Percentiles rank a stretch among this genome's conserved stretches.
Evolutionary conservation across 2,113 vertebrate genomes (phyloP).

Genomic region (Danionella cerebrum): DNA sequence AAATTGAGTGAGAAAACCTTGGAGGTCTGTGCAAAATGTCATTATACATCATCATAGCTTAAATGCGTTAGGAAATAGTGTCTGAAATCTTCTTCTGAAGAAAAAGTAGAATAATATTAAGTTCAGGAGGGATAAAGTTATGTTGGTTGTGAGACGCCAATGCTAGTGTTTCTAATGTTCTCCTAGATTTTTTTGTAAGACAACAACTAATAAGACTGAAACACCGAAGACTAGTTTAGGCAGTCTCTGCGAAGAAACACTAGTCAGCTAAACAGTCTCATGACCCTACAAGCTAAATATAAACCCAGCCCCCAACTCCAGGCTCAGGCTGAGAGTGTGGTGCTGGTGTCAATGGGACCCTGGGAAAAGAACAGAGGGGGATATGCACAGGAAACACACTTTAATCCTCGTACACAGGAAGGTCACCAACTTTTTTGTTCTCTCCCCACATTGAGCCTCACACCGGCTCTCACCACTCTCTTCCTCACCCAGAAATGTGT

Average conservation of each 20-base stretch:
- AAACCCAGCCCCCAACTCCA: conserved; percentile 5
- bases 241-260: background rate
- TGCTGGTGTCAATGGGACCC: conserved; percentile 39
- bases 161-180: no score
- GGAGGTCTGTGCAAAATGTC: no score
- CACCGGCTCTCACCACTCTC: background rate
- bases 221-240: background rate
- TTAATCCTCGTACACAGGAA: conserved; percentile 51
- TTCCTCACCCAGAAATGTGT: conserved; percentile 7
- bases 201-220: conserved; percentile 13
- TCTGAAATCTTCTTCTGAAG: no score
- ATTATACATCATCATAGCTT: no score
- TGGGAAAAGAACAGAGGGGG: conserved; percentile 38
- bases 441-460: conserved; percentile 9
- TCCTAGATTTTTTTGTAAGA: no score
- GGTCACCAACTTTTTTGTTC: conserved; percentile 28
- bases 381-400: conserved; percentile 58
- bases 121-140: no score
- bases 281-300: conserved; percentile 35
- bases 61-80: no score
- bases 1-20: no score
- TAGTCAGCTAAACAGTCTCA: conserved; percentile 3
- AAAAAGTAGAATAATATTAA: no score
- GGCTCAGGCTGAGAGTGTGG: conserved; percentile 14
- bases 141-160: no score